Base-by-base conservation (phyloP, 2,888 invertebrate species). In the Oxycera nigricornis region DNA sequence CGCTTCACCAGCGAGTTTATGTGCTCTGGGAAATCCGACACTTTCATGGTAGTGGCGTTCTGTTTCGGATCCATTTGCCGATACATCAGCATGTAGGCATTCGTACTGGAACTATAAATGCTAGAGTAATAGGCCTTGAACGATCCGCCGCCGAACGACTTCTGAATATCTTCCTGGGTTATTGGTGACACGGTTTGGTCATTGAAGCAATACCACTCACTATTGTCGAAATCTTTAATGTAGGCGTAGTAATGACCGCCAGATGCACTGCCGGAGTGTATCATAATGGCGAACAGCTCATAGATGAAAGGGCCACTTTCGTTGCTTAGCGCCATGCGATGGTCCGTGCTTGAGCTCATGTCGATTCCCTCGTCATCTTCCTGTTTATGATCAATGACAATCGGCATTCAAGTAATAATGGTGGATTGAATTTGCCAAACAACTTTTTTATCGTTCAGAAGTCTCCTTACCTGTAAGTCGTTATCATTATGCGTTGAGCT, bases 161-260 rank as follows among this genome's bases (percentile, higher is more conserved):
- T 92, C 79, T 90, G 88, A 74, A 95, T 93, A 80, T 95, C 94
- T 79, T 93, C 92, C 78, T 91, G 88, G 0, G 92, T 92, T 57
- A 94, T 91, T 91, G 88, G 87, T 41, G 89, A 88, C 30, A 96
- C 95, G 78, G 89, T 90, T 80, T 94, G 93, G 85, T 96, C 96
- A 83, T 96, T 95, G 83, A 95, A 96, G 81, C 94, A 93, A 82
- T 91, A 92, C 95, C 95, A 96, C 79, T 91, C 89, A 75, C 90
- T 89, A 72, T 88, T 90, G 76, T 88, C 88, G 78, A 92, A 91
- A 81, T 92, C 94, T 87, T 94, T 94, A 76, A 96, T 94, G 81
- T 95, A 95, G 1, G 94, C 95, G 84, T 94, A 96, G 84, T 96
- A 96, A 85, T 96, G 96, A 1, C 96, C 96, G 26, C 95, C 95